Base-by-base conservation (phyloP, 2,113 vertebrate genomes). In the Physeter macrocephalus region DNA sequence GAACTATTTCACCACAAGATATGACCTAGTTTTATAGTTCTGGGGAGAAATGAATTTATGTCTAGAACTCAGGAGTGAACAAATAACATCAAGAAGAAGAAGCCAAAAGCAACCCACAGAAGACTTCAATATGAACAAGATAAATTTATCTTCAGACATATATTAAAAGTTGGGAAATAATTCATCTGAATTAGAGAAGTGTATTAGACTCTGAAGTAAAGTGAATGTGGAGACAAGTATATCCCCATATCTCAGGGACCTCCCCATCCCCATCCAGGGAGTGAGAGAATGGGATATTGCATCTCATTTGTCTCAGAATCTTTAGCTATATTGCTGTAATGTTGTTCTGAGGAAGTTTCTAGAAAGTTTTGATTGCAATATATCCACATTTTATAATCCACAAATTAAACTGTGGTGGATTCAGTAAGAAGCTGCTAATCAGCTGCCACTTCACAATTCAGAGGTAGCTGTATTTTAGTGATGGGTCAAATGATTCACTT, bases 21-120 rank as follows among this genome's bases (percentile, higher is more conserved):
- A 92, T 92, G 91, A 93, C 92, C 95, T 93, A 96, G 52, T 95
- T 96, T 97, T 94, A 23, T 77, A 87, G 94, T 94, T 96, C 96
- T 95, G 34, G 77, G 78, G 89, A 84, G 52, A 95, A 96, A 91
- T 81, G 88, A 96, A 95, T 90, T 95, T 90, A 43, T 80, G 34
- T 67, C 80, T 95, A 66, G 49, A 85, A 96, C 85, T 78, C 93
- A 91, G 54, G 59, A 86, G 71, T 77, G 81, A 93, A 97, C 41
- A 85, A 84, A 92, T 20, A 92, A 86, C 66, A 92, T 88, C 41
- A 96, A 97, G 93, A 81, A 72, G 64, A 88, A 52, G 52, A 88
- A 81, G 88, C 77, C 46, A 78, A 97, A 96, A 95, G 74, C 36
- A 71, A 84, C 29, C 46, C 86, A 77, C 9, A 13, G 69, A 96